Evolutionary conservation across 2,113 vertebrate species (phyloP), one percentile per base, ranked within the genome.

Genomic region (Coregonus clupeaformis): DNA sequence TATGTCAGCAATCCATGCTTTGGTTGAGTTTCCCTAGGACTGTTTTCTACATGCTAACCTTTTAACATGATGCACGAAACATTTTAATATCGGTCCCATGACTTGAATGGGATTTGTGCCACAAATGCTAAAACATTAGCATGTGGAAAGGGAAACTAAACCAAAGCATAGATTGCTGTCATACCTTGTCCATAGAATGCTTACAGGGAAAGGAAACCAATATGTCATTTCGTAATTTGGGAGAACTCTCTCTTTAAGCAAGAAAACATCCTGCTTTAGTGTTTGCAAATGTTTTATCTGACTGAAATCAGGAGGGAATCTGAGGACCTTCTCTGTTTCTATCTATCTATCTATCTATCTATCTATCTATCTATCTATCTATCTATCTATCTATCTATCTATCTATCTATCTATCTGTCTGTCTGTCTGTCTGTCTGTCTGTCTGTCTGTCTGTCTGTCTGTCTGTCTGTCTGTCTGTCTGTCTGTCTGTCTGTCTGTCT

Each of bases 181-280:
- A 36, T 36, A 36, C 7, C 7, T 36, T 36, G 36, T 36, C 36
- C 2, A 36, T 2, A 36, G 36, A 36, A 6, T 9, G 36, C 36
- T 36, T 36, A 36, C 36, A 36, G 1, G 7, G 36, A 2, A 36
- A 1, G 7, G 36, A 36, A 36, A 36, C 36, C 36, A 36, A 36
- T 36, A 9, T 9, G 7, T 36, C 0, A 36, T 36, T 36, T 36
- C 7, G 36, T 36, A 36, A 36, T 30, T 30, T 30, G 30, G 30
- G 30, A 30, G 30, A 36, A 36, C 32, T 7, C 0, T 36, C 6
- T 36, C 36, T 36, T 68, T 78, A 52, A 80, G 69, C 22, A 60
- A 30, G 18, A 72, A 88, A 88, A 85, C 66, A 85, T 82, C 72
- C 49, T 12, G 36, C 69, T 9, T 81, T 85, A 77, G 62, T 73